Evolutionary conservation across 2,888 invertebrate species (phyloP).

Genomic region (Campoplex capitator): DNA sequence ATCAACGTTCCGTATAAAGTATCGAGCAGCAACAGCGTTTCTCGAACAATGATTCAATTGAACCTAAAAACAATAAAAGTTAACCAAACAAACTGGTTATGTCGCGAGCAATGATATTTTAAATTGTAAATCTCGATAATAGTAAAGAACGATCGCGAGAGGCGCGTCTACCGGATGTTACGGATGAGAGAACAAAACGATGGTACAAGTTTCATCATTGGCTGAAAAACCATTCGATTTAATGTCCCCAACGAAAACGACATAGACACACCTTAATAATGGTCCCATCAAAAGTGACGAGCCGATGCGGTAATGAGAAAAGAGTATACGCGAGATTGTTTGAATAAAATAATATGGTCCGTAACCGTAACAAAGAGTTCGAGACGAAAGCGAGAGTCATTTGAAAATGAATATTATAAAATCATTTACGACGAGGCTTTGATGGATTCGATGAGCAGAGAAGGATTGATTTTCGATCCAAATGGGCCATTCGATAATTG

Average conservation of each 20-base stretch:
- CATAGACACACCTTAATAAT: neutral
- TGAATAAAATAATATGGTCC: neutral
- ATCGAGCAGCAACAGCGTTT: neutral
- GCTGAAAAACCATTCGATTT: constrained; percentile 11
- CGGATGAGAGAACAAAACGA: neutral
- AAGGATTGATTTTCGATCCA: neutral
- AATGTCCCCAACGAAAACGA: neutral
- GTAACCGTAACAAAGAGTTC: neutral
- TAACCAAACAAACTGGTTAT: neutral
- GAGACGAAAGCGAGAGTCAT: neutral
- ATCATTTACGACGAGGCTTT: neutral
- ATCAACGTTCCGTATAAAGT: neutral
- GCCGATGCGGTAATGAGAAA: constrained; percentile 15
- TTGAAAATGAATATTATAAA: neutral
- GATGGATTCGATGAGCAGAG: neutral
- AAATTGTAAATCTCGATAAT: neutral
- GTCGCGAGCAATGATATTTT: neutral
- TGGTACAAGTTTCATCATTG: neutral
- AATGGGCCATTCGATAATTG: neutral
- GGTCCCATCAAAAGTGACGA: constrained; percentile 15
- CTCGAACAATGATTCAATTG: neutral
- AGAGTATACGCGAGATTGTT: neutral
- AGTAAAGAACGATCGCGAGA: neutral
- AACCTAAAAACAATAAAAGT: neutral
- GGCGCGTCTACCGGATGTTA: constrained; percentile 22